Base-by-base conservation (phyloP, 2,797 vertebrate species). In the Falco novaeseelandiae region DNA sequence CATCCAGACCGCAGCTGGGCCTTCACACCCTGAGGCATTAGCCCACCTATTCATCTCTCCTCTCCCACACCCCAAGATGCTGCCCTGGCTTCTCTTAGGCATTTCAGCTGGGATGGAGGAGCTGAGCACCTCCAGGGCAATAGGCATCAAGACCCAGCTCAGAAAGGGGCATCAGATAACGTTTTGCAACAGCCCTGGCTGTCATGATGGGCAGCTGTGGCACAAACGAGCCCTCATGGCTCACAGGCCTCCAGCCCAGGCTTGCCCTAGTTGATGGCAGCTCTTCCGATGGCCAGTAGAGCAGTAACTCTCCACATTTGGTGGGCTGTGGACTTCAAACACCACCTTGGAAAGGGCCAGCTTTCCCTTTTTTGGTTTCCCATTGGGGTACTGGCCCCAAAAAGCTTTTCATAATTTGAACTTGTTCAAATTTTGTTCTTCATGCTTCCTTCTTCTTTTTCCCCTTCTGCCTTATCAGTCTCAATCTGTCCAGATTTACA, bases 401-500 rank as follows among this genome's bases (percentile, higher is more conserved):
- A 32, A 90, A 61, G 11, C 30, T 86, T 76, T 78, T 72, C 38
- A 29, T 26, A 14, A 51, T 29, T 54, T 19, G 17, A 81, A 61
- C 52, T 34, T 26, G 10, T 54, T 61, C 65, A 12, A 55, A 38
- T 93, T 89, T 63, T 77, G 36, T 78, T 59, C 44, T 85, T 97
- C 67, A 67, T 92, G 11, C 66, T 93, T 89, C 44, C 48, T 73
- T 88, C 71, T 78, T 36, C 4, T 17, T 65, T 66, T 49, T 58
- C 5, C 4, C 21, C 8, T 44, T 36, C 59, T 42, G 14, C 36
- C 38, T 92, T 95, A 97, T 94, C 93, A 65, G 49, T 51, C 72
- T 80, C 67, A 92, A 8, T 71, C 62, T 58, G 61, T 74, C 87
- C 74, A 94, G 94, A 95, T 95, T 89, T 91, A 91, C 85, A 52